phyloP scores from a whole-genome alignment of 2,113 vertebrate species.

The Felis chaus region DNA sequence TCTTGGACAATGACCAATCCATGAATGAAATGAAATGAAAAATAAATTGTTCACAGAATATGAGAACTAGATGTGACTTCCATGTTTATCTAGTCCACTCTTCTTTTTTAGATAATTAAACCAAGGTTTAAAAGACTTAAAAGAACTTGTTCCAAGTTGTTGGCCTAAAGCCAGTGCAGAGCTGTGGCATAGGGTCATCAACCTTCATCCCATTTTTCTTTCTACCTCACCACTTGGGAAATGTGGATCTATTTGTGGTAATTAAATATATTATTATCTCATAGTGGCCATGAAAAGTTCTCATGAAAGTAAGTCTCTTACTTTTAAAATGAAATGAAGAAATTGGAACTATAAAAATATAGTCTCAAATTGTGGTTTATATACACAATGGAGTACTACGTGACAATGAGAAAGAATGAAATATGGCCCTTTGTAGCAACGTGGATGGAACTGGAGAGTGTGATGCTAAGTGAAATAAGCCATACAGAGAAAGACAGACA shows the following conservation, averaged over 20 bases:
- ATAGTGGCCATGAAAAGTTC: background rate
- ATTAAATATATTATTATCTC: background rate
- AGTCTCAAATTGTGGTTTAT: background rate
- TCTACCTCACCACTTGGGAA: background rate
- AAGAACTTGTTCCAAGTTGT: background rate
- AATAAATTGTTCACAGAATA: background rate
- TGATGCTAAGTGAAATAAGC: too few species aligned
- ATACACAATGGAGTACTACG: too few species aligned
- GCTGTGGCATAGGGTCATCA: background rate
- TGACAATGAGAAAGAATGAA: too few species aligned
- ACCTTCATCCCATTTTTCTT: background rate
- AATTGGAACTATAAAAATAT: slow-evolving; percentile 3
- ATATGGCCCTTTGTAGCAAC: too few species aligned
- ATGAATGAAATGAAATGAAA: background rate
- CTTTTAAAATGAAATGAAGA: slow-evolving; percentile 41
- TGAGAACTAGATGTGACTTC: background rate
- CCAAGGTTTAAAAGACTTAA: background rate
- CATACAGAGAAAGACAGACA: too few species aligned
- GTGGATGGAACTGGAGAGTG: too few species aligned
- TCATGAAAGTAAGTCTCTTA: background rate
- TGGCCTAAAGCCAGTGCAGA: background rate
- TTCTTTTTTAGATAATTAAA: background rate
- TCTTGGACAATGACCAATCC: background rate
- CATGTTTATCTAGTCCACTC: background rate
- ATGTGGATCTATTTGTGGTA: background rate